These are phyloP conservation scores for Catostylus mosaicus DNA, from an alignment of 30 jellyfish, hydroid and myxozoan genomes.

Conservation along the genomic window DNA sequence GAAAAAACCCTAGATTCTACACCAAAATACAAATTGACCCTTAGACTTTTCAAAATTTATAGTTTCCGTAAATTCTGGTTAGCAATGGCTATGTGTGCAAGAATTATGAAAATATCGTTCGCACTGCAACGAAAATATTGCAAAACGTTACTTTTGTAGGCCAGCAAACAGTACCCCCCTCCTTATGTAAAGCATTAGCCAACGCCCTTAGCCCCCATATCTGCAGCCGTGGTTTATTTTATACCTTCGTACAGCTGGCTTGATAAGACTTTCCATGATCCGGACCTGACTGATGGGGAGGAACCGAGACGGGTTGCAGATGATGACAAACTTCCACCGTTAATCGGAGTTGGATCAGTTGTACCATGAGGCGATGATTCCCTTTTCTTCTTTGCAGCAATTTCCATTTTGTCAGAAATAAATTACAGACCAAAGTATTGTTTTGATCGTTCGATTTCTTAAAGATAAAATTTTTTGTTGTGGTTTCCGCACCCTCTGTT, in stretches of 20 bases:
- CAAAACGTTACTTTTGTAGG: neutral
- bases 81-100: too few relatives aligned
- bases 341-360: neutral
- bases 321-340: neutral
- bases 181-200: too few relatives aligned
- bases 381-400: neutral
- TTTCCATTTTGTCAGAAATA: constrained; percentile 1
- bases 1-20: too few relatives aligned
- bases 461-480: too few relatives aligned
- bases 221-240: too few relatives aligned
- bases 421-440: neutral
- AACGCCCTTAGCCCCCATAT: too few relatives aligned
- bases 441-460: neutral
- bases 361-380: constrained; percentile 24
- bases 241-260: constrained; percentile 58
- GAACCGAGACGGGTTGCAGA: neutral
- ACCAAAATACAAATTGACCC: too few relatives aligned
- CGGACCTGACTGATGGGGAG: constrained; percentile 20
- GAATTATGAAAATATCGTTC: too few relatives aligned
- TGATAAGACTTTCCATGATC: constrained; percentile 54
- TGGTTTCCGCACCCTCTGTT: too few relatives aligned
- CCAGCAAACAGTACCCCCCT: neutral
- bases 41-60: too few relatives aligned
- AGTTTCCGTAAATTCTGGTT: too few relatives aligned
- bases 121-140: neutral